Evolutionary conservation across 2,888 invertebrate genomes (phyloP).

Genomic region (Dichetophora obliterata): DNA sequence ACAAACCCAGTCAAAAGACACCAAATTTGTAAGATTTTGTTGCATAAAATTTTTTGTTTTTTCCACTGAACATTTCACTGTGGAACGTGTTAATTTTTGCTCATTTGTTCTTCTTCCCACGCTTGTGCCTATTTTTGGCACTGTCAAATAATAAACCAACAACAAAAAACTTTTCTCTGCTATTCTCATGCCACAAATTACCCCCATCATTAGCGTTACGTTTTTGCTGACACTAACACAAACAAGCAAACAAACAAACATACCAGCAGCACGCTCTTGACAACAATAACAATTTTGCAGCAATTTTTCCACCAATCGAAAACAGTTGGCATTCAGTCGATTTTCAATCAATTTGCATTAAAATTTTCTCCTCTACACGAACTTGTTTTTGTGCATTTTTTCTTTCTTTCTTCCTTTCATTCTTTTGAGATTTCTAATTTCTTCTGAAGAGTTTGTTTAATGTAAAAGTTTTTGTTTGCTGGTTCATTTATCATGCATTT

Average conservation of each 20-base stretch:
- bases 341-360: constrained; percentile 39
- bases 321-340: constrained; percentile 1
- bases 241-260: background rate
- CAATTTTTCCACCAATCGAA: background rate
- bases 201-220: constrained; percentile 1
- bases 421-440: constrained; percentile 24
- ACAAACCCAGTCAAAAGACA: no score
- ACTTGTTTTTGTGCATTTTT: background rate
- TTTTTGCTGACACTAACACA: background rate
- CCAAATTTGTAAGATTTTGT: no score
- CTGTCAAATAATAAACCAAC: no score
- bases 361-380: constrained; percentile 1
- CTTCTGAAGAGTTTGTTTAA: constrained; percentile 20
- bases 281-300: background rate
- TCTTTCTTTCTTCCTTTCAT: background rate
- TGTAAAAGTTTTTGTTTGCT: constrained; percentile 34
- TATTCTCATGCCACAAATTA: background rate
- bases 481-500: constrained; percentile 40
- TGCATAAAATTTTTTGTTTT: no score
- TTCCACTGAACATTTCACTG: no score
- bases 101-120: no score
- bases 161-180: no score
- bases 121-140: no score
- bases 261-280: background rate
- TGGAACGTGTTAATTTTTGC: no score